Conservation (phyloP, 2,797 vertebrate species). For the Diglossa cyanea region DNA sequence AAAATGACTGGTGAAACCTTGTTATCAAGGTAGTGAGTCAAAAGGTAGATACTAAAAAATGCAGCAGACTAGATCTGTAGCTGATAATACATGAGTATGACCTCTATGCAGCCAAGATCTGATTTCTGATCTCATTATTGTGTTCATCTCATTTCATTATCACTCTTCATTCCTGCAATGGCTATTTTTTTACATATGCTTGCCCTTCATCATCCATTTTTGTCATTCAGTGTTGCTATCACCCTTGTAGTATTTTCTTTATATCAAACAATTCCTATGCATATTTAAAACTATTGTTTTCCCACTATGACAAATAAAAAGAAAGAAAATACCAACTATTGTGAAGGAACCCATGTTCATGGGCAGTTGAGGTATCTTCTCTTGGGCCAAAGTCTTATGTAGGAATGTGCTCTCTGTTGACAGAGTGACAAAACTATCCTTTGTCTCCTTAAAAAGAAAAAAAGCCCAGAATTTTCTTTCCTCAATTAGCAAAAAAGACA, state of each 20-base stretch:
- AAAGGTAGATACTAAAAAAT: not conserved
- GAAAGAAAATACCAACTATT: not conserved
- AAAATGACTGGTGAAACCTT: not conserved
- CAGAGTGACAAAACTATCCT: too few species aligned
- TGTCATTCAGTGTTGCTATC: not conserved
- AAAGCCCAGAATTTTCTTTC: too few species aligned
- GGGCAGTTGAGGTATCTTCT: not conserved
- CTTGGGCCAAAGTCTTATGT: not conserved
- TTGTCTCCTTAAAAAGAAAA: too few species aligned
- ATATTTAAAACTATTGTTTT: not conserved
- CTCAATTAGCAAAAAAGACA: too few species aligned
- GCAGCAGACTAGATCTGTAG: not conserved
- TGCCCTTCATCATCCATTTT: not conserved
- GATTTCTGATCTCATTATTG: not conserved
- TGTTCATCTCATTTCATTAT: not conserved
- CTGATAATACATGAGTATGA: not conserved
- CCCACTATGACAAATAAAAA: not conserved
- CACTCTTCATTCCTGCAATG: not conserved
- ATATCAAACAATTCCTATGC: not conserved
- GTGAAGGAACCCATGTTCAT: not conserved
- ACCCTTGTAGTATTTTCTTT: not conserved
- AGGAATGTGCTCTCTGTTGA: too few species aligned
- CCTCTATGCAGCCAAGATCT: not conserved
- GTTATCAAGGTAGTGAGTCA: not conserved
- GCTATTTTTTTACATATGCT: not conserved